Evolutionary conservation across 2,797 vertebrate species (phyloP).

Genomic region (Nothura maculosa): DNA sequence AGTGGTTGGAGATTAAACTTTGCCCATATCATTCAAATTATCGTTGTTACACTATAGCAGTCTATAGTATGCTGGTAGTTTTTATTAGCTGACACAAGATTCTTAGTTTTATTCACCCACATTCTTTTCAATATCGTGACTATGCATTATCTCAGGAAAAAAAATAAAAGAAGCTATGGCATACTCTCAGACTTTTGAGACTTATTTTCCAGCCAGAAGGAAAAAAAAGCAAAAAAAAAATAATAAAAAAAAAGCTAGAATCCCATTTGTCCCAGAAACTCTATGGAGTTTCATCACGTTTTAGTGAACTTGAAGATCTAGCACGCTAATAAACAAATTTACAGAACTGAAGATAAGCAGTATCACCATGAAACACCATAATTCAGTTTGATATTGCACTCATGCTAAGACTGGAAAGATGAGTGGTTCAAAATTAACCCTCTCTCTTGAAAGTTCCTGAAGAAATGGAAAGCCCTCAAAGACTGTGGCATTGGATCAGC

Average conservation of each 20-base stretch:
- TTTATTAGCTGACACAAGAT: not conserved
- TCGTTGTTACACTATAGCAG: not conserved
- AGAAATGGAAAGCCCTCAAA: not conserved
- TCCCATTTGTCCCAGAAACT: not conserved
- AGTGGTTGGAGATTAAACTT: not conserved
- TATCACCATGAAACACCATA: not conserved
- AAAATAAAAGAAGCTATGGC: not conserved
- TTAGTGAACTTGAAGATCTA: not conserved
- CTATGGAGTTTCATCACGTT: not conserved
- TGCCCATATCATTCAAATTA: not conserved
- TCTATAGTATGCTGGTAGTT: not conserved
- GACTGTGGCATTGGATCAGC: not conserved
- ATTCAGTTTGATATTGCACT: not conserved
- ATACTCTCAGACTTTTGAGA: not conserved
- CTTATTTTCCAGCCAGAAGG: not conserved
- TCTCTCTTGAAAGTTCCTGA: not conserved
- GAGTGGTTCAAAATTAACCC: not conserved
- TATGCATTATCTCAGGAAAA: not conserved
- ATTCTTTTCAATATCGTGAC: not conserved
- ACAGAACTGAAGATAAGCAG: not conserved
- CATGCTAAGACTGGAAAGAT: not conserved
- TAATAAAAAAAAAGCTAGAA: not conserved
- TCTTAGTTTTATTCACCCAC: not conserved
- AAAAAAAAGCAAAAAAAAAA: too few species aligned
- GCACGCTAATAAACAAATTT: not conserved